Evolutionary conservation across 2,888 invertebrate species (phyloP).

Genomic region (Megastigmus dorsalis): DNA sequence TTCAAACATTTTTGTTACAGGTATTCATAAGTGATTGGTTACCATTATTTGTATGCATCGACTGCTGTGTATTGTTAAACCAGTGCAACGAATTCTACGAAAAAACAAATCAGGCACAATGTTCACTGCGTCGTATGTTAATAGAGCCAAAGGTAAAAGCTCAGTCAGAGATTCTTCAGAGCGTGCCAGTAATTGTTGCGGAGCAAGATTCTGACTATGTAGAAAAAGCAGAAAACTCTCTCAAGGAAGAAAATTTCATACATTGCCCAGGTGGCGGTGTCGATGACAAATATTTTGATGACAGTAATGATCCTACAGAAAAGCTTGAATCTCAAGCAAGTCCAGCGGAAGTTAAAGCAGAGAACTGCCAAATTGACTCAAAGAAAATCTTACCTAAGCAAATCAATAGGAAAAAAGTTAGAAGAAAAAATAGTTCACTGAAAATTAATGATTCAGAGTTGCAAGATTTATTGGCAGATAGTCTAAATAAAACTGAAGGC

Average conservation of each 20-base stretch:
- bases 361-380: background rate
- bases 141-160: constrained; percentile 61
- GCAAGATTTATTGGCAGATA: constrained; percentile 55
- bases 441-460: constrained; percentile 53
- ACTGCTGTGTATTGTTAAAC: constrained; percentile 72
- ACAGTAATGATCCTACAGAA: constrained; percentile 8
- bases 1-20: constrained; percentile 57
- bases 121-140: constrained; percentile 68
- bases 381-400: constrained; percentile 33
- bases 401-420: constrained; percentile 38
- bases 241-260: constrained; percentile 40
- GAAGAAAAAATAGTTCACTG: constrained; percentile 12
- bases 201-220: constrained; percentile 62
- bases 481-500: constrained; percentile 62
- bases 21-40: constrained; percentile 69
- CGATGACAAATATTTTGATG: constrained; percentile 1
- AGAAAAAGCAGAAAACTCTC: constrained; percentile 48
- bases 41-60: constrained; percentile 72
- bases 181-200: constrained; percentile 10
- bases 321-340: background rate
- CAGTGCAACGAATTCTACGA: constrained; percentile 73
- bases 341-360: constrained; percentile 7
- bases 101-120: constrained; percentile 72
- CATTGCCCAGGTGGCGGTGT: background rate
- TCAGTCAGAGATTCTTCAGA: constrained; percentile 25